Conservation (phyloP, 1,140 invertebrate species). For the Maniola jurtina region DNA sequence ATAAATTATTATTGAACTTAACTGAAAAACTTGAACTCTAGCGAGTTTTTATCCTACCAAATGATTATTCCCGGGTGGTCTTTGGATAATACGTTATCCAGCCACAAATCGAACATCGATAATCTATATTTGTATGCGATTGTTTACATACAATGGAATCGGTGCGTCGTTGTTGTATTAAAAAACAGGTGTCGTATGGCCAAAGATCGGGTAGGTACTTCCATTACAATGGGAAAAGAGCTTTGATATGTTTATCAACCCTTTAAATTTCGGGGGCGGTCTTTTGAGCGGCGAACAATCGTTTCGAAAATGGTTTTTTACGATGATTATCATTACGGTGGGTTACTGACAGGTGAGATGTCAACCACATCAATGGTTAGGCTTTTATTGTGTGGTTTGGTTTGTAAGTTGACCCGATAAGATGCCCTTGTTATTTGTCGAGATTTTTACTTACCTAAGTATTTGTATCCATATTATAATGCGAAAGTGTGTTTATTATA, state of each 20-base stretch:
- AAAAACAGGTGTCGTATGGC: conserved; percentile 68
- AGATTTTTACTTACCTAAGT: neutral
- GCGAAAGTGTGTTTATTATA: too few relatives aligned
- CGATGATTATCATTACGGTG: conserved; percentile 66
- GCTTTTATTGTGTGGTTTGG: conserved; percentile 29
- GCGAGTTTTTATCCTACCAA: neutral
- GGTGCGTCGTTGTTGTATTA: conserved; percentile 52
- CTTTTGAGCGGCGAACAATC: conserved; percentile 61
- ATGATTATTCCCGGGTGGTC: conserved; percentile 50
- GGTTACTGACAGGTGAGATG: conserved; percentile 76
- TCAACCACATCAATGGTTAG: conserved; percentile 51
- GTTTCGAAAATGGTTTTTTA: conserved; percentile 63
- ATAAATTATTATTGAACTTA: too few relatives aligned
- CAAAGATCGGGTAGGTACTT: conserved; percentile 48
- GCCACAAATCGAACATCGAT: conserved; percentile 59
- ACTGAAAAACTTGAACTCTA: conserved; percentile 8
- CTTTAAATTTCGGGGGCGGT: conserved; percentile 67
- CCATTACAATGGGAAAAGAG: conserved; percentile 40
- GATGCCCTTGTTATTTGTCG: conserved; percentile 44
- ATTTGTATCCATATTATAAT: too few relatives aligned
- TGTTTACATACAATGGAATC: conserved; percentile 58
- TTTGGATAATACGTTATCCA: conserved; percentile 47
- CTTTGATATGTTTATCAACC: conserved; percentile 78
- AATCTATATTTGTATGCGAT: conserved; percentile 70
- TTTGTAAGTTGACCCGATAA: conserved; percentile 61